Evolutionary conservation across 2,888 invertebrate genomes (phyloP), one percentile per base, ranked within the genome.

Genomic region (Rhagonycha lutea): DNA sequence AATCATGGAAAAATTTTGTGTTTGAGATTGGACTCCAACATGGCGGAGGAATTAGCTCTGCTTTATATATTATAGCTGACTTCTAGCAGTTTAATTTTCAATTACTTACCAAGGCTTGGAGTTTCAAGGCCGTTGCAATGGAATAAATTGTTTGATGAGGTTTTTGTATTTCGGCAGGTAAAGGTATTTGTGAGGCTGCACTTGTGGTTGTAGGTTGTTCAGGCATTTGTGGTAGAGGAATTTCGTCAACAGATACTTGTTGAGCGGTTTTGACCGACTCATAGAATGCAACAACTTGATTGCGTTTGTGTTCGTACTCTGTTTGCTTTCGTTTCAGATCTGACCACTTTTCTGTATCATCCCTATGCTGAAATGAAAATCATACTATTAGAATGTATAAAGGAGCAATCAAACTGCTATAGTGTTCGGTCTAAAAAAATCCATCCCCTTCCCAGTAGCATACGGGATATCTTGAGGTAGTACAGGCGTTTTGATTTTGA

Each of bases 211-310:
- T 80, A 73, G 86, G 83, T 75, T 90, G 90, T 62, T 91, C 87
- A 1, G 91, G 91, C 75, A 91, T 89, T 82, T 91, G 91, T n/a
- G 98, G 98, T 75, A 98, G 87, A 3, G 98, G 98, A 87, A 98
- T 98, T 88, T 98, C 98, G 87, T 98, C 98, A 3, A 98, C 92
- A 89, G 96, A 94, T 0, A 98, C 98, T 83, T 96, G 95, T 86
- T 98, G 98, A 0, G 98, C 98, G 87, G 96, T 96, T 85, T 95
- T 95, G 0, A 98, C 98, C 74, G 98, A 97, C 86, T 98, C 98
- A 88, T 94, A 98, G 86, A 97, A 98, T 26, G 96, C 94, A 75
- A 98, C 96, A 78, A 98, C 90, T 86, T 96, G 94, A 77, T 94
- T 92, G 80, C 97, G 90, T 81, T 95, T 92, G 84, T 95, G 94